Evolutionary conservation across 2,113 vertebrate species (phyloP).

Genomic region (Rallus limicola): DNA sequence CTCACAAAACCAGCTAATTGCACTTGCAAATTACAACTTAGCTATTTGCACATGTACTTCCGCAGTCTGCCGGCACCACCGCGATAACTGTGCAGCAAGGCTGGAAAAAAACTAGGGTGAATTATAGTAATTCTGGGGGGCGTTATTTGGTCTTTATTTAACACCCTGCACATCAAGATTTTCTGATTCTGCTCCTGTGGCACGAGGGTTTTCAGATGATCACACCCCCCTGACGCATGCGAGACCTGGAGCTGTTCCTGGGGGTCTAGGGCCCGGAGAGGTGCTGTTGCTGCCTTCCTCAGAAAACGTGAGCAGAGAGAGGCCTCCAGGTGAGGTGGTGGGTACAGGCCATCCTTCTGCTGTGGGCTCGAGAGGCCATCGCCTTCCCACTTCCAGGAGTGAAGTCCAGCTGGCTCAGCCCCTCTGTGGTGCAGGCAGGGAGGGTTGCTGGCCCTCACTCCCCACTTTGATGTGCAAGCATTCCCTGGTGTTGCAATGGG

Average conservation of each 20-base stretch:
- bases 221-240: rapidly evolving
- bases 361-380: not conserved
- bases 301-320: not conserved
- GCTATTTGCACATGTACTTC: conserved; percentile 68
- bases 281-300: not conserved
- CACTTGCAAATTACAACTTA: conserved; percentile 71
- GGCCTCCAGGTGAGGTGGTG: not conserved
- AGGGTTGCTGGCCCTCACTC: not conserved
- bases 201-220: not conserved
- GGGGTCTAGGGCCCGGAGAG: not conserved
- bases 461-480: not conserved
- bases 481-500: not conserved
- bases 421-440: rapidly evolving
- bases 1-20: conserved; percentile 73
- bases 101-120: conserved; percentile 3
- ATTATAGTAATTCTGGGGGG: conserved; percentile 48
- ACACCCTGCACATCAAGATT: not conserved
- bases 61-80: conserved; percentile 44
- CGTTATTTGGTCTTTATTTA: conserved; percentile 3
- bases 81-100: conserved; percentile 17
- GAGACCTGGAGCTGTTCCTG: not conserved
- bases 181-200: not conserved
- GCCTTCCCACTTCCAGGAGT: not conserved
- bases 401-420: not conserved
- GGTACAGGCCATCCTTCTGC: not conserved